Conservation (phyloP, 2,888 invertebrate genomes). For the Ephialtes manifestator region DNA sequence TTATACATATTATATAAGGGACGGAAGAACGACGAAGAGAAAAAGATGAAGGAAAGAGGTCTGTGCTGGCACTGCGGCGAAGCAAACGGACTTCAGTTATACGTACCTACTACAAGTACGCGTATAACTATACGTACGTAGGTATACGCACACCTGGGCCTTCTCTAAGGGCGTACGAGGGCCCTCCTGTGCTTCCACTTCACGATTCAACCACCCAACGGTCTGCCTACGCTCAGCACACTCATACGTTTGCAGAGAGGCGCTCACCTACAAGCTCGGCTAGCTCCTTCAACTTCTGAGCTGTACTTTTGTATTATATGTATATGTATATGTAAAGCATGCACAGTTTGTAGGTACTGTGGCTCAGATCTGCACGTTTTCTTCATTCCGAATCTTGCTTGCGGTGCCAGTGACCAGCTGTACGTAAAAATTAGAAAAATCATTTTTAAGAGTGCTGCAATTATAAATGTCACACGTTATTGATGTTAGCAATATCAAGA, state of each 20-base stretch:
- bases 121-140: slow-evolving; percentile 30
- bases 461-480: neutral
- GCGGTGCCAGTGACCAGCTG: neutral
- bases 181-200: slow-evolving; percentile 81
- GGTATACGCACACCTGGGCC: slow-evolving; percentile 81
- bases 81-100: slow-evolving; percentile 56
- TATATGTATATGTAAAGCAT: slow-evolving; percentile 26
- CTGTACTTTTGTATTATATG: slow-evolving; percentile 23
- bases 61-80: slow-evolving; percentile 34
- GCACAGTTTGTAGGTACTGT: slow-evolving; percentile 14
- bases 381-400: slow-evolving; percentile 23
- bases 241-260: slow-evolving; percentile 49
- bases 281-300: slow-evolving; percentile 60
- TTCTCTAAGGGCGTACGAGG: slow-evolving; percentile 81
- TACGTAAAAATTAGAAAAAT: neutral
- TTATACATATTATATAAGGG: neutral
- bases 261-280: slow-evolving; percentile 41
- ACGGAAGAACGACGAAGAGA: slow-evolving; percentile 38
- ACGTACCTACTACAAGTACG: slow-evolving; percentile 64
- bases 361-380: slow-evolving; percentile 37
- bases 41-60: slow-evolving; percentile 66
- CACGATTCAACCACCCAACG: slow-evolving; percentile 81
- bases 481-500: neutral
- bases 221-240: slow-evolving; percentile 77
- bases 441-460: neutral